These are phyloP conservation scores for Periophthalmus magnuspinnatus DNA, from an alignment of 2,797 vertebrate species.

Conservation along the genomic window DNA sequence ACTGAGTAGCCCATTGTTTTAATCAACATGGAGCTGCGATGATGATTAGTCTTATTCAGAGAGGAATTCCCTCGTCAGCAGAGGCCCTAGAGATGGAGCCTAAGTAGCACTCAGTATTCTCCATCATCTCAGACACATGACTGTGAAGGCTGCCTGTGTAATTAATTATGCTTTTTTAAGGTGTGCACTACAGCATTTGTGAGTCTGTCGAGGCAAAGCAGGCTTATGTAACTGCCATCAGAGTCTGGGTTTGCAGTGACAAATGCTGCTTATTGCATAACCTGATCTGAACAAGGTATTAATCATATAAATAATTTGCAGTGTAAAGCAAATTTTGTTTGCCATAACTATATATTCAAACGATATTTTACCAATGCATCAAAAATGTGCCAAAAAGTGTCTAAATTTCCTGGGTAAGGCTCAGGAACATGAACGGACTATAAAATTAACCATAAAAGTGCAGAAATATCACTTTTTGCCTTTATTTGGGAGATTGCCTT, in stretches of 20 bases:
- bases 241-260: conserved; percentile 31
- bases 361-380: too few relatives aligned
- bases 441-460: too few relatives aligned
- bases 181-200: conserved; percentile 16
- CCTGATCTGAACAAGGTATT: conserved; percentile 40
- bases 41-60: conserved; percentile 66
- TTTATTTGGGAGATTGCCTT: too few relatives aligned
- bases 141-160: conserved; percentile 5
- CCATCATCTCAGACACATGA: conserved; percentile 19
- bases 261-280: conserved; percentile 60
- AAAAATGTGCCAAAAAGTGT: too few relatives aligned
- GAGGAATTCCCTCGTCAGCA: conserved; percentile 58
- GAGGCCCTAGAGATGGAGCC: conserved; percentile 32
- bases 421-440: too few relatives aligned
- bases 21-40: conserved; percentile 59
- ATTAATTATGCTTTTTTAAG: conserved; percentile 16
- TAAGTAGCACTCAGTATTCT: conserved; percentile 34
- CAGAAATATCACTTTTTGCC: too few relatives aligned
- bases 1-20: conserved; percentile 58
- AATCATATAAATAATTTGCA: conserved; percentile 53
- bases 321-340: conserved; percentile 43
- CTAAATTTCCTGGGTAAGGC: too few relatives aligned
- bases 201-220: conserved; percentile 29
- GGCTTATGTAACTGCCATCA: conserved; percentile 53
- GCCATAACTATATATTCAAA: conserved; percentile 14